phyloP scores from a whole-genome alignment of 2,888 invertebrate genomes.

The Actias luna region DNA sequence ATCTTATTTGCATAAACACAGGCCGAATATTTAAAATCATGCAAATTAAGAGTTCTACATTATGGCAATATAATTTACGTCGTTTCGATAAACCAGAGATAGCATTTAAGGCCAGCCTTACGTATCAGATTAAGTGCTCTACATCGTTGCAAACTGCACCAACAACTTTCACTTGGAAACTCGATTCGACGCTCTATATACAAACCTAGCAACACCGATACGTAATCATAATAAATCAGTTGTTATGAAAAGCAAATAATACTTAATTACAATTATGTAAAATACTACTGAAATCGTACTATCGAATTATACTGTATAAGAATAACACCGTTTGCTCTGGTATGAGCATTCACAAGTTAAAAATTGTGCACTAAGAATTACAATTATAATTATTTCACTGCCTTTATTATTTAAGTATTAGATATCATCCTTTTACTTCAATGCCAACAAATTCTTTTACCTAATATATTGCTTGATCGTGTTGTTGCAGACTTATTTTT shows the following conservation, averaged over 20 bases:
- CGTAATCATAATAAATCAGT: constrained; percentile 4
- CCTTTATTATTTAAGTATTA: no score
- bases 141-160: constrained; percentile 9
- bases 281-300: background rate
- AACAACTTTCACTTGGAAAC: constrained; percentile 48
- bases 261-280: background rate
- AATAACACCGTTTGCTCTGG: background rate
- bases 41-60: background rate
- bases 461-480: no score
- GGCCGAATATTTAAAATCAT: background rate
- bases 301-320: background rate
- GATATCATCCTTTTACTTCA: no score
- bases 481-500: no score
- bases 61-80: background rate
- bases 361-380: no score
- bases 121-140: constrained; percentile 17
- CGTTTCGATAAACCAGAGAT: constrained; percentile 3
- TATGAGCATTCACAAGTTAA: background rate
- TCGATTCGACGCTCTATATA: constrained; percentile 24
- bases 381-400: no score
- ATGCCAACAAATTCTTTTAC: no score
- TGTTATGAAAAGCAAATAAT: constrained; percentile 12
- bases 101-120: constrained; percentile 2
- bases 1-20: background rate
- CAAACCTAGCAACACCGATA: constrained; percentile 17